Base-by-base conservation (phyloP, 2,888 invertebrate genomes). In the Ochlodes sylvanus region DNA sequence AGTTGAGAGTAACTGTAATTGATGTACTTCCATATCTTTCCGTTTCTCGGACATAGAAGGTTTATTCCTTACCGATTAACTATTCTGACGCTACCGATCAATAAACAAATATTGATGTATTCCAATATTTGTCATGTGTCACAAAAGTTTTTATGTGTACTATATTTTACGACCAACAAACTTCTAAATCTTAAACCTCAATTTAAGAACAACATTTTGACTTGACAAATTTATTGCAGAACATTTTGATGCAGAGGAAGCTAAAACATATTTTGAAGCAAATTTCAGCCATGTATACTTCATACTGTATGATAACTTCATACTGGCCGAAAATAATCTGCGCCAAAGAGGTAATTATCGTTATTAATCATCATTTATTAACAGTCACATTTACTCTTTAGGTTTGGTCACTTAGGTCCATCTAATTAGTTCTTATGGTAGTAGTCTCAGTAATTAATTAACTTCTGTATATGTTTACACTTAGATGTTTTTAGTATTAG, bases 281-380 rank as follows among this genome's bases (percentile, higher is more conserved):
- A 98, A 99, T 92, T 98, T 98, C 87, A 98, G 98, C 81, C 98
- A 98, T 94, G 97, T 99, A 61, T 99, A 98, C 89, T 98, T 97
- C 85, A 97, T 99, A 81, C 95, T 99, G 72, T 98, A 98, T 87
- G 99, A 99, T 88, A 98, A 98, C 83, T 99, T 99, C 87, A 96
- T 98, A 68, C 96, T 96, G 87, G 97, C 98, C 50, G 99, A 99
- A 92, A 95, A 96, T 68, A 98, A 98, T 88, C 93, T 98, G 52
- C 96, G 97, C 73, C 98, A 98, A 93, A 95, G 97, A 95, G 98
- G 98, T 98, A 95, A 94, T 90, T 83, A 58, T 54, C 0, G 27
- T 27, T 27, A 27, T 63, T 19, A 32, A 32, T 50, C 4, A 50
- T 19, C 10, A 21, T 47, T 47, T 47, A 12, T 10, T 5, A 27